Conservation (phyloP, 2,797 vertebrate species). For the Eutrigla gurnardus region DNA sequence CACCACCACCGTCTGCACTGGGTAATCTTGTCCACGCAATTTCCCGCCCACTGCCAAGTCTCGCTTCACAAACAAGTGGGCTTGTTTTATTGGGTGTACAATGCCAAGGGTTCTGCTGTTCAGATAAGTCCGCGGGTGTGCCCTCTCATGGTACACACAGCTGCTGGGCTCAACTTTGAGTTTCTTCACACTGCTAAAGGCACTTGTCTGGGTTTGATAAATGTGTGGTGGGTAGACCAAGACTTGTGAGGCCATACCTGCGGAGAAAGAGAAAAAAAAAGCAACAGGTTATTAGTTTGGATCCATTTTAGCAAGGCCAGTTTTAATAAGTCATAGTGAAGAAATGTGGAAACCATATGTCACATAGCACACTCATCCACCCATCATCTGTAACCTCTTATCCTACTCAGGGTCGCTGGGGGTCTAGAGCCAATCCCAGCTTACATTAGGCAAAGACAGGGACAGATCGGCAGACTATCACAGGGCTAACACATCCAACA, state of each 20-base stretch:
- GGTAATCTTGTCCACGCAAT: conserved; percentile 88
- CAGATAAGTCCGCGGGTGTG: conserved; percentile 92
- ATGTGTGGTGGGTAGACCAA: conserved; percentile 99
- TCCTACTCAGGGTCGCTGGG: too few species aligned
- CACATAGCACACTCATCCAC: neutral
- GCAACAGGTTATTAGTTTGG: conserved; percentile 39
- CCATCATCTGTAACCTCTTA: too few species aligned
- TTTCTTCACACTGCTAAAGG: conserved; percentile 99
- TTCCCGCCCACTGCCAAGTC: conserved; percentile 86
- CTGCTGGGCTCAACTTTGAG: conserved; percentile 98
- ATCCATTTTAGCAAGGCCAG: neutral
- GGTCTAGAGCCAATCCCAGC: too few species aligned
- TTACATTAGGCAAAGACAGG: too few species aligned
- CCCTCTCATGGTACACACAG: conserved; percentile 97
- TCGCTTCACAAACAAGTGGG: conserved; percentile 90
- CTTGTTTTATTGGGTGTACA: conserved; percentile 89
- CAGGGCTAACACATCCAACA: too few species aligned
- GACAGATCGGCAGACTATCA: too few species aligned
- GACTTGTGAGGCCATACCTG: conserved; percentile 99
- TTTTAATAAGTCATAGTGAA: conserved; percentile 12
- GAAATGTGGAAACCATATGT: conserved; percentile 3
- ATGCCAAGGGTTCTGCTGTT: conserved; percentile 95
- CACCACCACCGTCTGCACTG: conserved; percentile 92
- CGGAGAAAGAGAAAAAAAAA: conserved; percentile 52
- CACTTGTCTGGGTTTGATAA: conserved; percentile 99